Percentiles rank a stretch among this genome's conserved stretches.
phyloP scores from a whole-genome alignment of 2,113 vertebrate species.

The Ciconia boyciana region DNA sequence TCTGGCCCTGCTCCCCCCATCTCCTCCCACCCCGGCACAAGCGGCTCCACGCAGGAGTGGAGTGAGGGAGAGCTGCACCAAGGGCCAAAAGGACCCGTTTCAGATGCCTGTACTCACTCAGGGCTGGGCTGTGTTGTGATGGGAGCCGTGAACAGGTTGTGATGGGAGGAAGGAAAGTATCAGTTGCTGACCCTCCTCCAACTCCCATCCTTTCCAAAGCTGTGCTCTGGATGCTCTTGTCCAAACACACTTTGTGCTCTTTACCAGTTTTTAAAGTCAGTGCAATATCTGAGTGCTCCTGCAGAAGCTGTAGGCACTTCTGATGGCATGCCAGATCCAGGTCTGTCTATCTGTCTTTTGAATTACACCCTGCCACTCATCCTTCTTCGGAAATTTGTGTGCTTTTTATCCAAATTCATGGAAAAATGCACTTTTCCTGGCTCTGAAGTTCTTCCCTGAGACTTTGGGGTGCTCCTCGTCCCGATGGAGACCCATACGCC shows the following conservation, averaged over 20 bases:
- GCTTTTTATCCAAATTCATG: not conserved
- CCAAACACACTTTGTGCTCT: not conserved
- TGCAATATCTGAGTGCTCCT: not conserved
- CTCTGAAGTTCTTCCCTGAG: not conserved
- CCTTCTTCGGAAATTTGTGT: not conserved
- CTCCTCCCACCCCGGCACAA: not conserved
- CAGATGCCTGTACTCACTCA: not conserved
- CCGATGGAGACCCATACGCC: fast-evolving
- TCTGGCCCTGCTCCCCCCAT: not conserved
- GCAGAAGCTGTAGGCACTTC: not conserved
- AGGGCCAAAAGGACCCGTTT: not conserved
- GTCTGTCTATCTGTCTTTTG: not conserved
- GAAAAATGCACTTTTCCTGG: not conserved
- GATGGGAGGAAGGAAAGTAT: not conserved
- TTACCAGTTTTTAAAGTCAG: not conserved
- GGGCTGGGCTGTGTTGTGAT: not conserved
- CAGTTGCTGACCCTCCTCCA: not conserved
- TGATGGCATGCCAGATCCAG: not conserved
- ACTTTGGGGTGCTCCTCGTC: not conserved
- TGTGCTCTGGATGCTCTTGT: not conserved
- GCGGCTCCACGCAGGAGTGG: not conserved
- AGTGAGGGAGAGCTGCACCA: not conserved
- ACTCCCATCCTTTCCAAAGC: not conserved
- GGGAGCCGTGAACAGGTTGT: not conserved
- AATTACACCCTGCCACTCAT: not conserved